Conservation (phyloP, 2,113 vertebrate species). For the Peucedramus taeniatus region DNA sequence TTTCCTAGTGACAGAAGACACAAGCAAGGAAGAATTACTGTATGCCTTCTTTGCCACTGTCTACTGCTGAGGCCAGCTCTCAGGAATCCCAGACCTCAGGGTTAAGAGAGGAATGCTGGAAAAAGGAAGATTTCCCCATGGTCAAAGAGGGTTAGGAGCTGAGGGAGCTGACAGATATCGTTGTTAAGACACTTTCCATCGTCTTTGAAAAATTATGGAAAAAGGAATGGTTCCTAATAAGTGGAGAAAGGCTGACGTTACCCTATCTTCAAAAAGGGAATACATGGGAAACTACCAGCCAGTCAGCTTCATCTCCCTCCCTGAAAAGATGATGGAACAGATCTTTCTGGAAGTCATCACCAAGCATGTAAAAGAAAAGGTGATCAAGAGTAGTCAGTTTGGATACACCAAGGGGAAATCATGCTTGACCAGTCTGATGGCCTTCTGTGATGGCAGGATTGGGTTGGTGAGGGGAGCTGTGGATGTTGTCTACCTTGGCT, state of each 20-base stretch:
- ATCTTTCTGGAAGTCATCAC: not conserved
- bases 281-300: not conserved
- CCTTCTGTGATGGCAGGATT: not conserved
- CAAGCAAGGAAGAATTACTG: not conserved
- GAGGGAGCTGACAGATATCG: not conserved
- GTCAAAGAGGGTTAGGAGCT: too few relatives aligned
- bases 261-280: not conserved
- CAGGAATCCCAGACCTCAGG: not conserved
- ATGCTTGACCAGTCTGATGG: not conserved
- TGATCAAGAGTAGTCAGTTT: not conserved
- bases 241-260: not conserved
- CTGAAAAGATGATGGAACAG: not conserved
- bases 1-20: not conserved
- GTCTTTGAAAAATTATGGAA: not conserved
- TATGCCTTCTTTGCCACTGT: not conserved
- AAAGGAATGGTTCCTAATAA: not conserved
- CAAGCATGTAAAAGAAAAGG: not conserved
- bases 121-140: not conserved
- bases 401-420: not conserved
- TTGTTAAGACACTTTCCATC: not conserved
- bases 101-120: not conserved
- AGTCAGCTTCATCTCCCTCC: not conserved
- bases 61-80: rapidly evolving
- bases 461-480: too few relatives aligned
- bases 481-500: not conserved